A percentile compares a stretch with the other conserved stretches of the same genome.
These are phyloP conservation scores for Craseonycteris thonglongyai DNA, from an alignment of 2,113 vertebrate genomes.

Conservation along the genomic window DNA sequence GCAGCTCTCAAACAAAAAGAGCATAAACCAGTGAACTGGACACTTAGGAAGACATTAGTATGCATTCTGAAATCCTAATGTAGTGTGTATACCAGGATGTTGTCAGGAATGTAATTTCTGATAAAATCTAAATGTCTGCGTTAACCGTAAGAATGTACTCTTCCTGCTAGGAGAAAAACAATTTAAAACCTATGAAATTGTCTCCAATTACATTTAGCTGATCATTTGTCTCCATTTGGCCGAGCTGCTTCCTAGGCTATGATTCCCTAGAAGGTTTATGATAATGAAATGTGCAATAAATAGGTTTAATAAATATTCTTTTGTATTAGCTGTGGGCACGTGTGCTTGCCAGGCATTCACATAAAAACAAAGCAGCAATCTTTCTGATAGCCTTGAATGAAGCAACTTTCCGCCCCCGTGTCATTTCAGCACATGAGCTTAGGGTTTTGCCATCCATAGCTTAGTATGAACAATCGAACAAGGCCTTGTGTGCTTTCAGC, in stretches of 20 bases:
- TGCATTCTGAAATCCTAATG: neutral
- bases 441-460: neutral
- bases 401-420: neutral
- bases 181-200: conserved; percentile 10
- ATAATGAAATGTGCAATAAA: neutral
- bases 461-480: neutral
- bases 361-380: neutral
- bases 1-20: neutral
- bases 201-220: neutral
- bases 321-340: neutral
- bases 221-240: neutral
- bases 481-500: neutral
- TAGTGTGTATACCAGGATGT: neutral
- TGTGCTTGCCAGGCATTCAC: neutral
- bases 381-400: neutral
- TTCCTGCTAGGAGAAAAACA: neutral
- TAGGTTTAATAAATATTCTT: neutral
- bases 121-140: neutral
- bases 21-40: neutral
- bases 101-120: neutral
- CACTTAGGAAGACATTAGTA: neutral
- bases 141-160: neutral
- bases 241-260: neutral
- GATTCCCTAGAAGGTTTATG: neutral
- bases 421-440: neutral